A percentile compares a stretch with the other conserved stretches of the same genome.
Evolutionary conservation across 2,113 vertebrate genomes (phyloP).

Genomic region (Heterocephalus glaber): DNA sequence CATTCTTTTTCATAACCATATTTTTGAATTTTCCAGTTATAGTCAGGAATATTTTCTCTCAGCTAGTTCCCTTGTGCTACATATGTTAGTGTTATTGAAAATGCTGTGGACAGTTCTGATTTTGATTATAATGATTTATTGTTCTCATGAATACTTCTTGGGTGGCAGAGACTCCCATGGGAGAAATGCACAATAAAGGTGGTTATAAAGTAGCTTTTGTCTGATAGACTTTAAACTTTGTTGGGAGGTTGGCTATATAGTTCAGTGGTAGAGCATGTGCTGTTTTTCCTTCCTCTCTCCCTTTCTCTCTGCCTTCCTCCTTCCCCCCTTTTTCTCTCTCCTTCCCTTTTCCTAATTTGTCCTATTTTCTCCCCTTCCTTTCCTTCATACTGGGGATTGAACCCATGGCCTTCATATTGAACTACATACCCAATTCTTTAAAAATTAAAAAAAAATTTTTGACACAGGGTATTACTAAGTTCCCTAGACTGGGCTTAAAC

Average conservation of each 20-base stretch:
- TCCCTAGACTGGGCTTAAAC: not conserved
- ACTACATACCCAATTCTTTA: not conserved
- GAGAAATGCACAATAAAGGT: constrained; percentile 13
- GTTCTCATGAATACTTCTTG: constrained; percentile 14
- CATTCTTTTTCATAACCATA: not conserved
- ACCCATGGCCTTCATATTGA: not conserved
- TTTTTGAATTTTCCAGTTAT: constrained; percentile 47
- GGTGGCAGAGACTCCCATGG: not conserved
- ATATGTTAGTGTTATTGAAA: not conserved
- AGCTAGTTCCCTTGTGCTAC: not conserved
- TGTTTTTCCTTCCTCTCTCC: too few relatives aligned
- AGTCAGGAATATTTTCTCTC: constrained; percentile 27
- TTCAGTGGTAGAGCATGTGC: too few relatives aligned
- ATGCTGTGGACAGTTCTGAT: constrained; percentile 1
- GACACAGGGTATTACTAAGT: not conserved
- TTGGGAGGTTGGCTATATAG: not conserved
- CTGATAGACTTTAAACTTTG: not conserved
- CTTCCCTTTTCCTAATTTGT: not conserved
- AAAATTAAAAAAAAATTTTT: not conserved
- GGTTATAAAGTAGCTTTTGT: constrained; percentile 3
- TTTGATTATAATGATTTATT: constrained; percentile 32
- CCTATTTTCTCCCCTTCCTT: not conserved
- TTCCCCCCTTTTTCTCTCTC: not conserved
- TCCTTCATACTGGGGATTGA: not conserved
- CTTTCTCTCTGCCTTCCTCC: not conserved